Percentiles rank a stretch among this genome's conserved stretches.
phyloP scores from a whole-genome alignment of 1,140 invertebrate genomes.

The Gryllus bimaculatus region DNA sequence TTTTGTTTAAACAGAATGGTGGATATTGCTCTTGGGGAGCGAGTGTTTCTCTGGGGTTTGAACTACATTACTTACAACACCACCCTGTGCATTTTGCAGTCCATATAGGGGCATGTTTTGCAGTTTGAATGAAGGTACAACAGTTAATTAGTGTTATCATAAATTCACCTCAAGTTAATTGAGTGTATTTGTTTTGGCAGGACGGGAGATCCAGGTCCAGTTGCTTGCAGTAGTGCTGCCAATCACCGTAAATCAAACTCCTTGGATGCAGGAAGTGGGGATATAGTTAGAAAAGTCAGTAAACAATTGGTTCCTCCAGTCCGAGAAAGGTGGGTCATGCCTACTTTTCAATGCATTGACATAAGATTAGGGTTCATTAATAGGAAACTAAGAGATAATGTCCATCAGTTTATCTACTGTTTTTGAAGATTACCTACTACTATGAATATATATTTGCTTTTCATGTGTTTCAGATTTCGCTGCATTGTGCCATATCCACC shows the following conservation, averaged over 20 bases:
- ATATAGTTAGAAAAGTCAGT: constrained; percentile 29
- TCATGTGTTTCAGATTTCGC: constrained; percentile 49
- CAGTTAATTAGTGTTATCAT: too few relatives aligned
- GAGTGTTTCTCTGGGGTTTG: too few relatives aligned
- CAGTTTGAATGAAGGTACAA: too few relatives aligned
- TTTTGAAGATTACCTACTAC: too few relatives aligned
- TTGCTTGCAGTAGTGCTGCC: constrained; percentile 26
- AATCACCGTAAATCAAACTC: constrained; percentile 73
- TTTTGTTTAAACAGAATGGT: not conserved
- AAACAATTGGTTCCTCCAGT: constrained; percentile 40
- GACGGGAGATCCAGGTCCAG: constrained; percentile 1
- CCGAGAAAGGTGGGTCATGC: constrained; percentile 41
- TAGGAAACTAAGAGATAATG: not conserved
- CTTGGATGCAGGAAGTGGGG: constrained; percentile 52
- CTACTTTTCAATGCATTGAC: too few relatives aligned
- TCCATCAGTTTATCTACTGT: not conserved
- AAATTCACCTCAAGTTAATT: too few relatives aligned
- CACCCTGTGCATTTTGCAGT: too few relatives aligned
- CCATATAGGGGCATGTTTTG: too few relatives aligned
- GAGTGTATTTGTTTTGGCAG: not conserved
- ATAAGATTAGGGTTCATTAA: not conserved
- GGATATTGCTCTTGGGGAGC: not conserved
- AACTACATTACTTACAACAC: too few relatives aligned
- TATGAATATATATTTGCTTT: too few relatives aligned
- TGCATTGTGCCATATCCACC: constrained; percentile 93